Conservation (phyloP, 1,140 invertebrate species). For the Drosophila dunni region DNA sequence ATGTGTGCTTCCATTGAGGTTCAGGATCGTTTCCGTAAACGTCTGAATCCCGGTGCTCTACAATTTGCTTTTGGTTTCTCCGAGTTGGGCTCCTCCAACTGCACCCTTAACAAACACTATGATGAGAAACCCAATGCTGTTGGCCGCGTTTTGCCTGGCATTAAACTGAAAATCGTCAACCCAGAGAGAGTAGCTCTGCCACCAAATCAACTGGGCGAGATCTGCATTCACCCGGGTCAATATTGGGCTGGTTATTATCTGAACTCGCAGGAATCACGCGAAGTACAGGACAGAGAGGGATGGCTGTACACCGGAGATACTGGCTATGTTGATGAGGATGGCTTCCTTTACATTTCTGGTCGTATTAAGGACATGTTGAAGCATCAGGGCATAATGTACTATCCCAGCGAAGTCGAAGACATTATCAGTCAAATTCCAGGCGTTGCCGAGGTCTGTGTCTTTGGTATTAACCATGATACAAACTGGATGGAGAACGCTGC, state of each 20-base stretch:
- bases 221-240: constrained; percentile 85
- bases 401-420: constrained; percentile 53
- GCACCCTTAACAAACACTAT: constrained; percentile 32
- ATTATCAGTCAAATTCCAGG: constrained; percentile 34
- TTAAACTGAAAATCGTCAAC: constrained; percentile 70
- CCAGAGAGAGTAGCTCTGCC: constrained; percentile 87
- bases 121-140: constrained; percentile 45
- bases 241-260: constrained; percentile 81
- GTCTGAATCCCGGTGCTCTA: constrained; percentile 26
- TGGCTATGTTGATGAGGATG: constrained; percentile 87
- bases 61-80: constrained; percentile 35
- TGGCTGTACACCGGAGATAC: constrained; percentile 91
- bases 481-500: constrained; percentile 46
- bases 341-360: constrained; percentile 88
- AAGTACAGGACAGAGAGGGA: constrained; percentile 86
- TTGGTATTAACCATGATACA: constrained; percentile 36
- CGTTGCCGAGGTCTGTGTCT: constrained; percentile 52
- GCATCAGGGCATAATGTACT: constrained; percentile 84
- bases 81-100: constrained; percentile 30
- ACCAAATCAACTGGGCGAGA: constrained; percentile 87
- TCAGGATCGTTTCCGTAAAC: constrained; percentile 26
- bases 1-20: constrained; percentile 29
- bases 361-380: constrained; percentile 91
- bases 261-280: constrained; percentile 86
- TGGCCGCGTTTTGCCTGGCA: constrained; percentile 53